Evolutionary conservation across 2,113 vertebrate genomes (phyloP), one percentile per base, ranked within the genome.

Genomic region (Seriola aureovittata): DNA sequence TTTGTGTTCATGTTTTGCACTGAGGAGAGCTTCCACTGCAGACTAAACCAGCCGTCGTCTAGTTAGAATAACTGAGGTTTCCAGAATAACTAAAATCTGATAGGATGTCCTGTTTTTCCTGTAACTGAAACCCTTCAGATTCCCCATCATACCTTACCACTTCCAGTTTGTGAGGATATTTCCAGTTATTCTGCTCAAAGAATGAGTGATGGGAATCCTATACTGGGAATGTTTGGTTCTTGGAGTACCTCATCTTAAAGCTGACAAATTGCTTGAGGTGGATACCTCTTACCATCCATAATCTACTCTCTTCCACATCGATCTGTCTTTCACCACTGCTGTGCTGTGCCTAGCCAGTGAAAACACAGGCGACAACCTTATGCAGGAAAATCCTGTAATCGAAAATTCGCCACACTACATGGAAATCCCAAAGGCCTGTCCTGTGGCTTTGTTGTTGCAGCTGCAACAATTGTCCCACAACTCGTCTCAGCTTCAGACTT

Each of bases 231-330:
- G 84, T 85, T 86, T 90, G 85, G 85, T 88, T 82, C 55, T 86
- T 65, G 8, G 8, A 90, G 74, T 69, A 66, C 71, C 79, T 84
- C 78, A 62, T 91, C 74, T 89, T 88, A 87, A 91, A 91, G 75
- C 87, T 86, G 80, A 87, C 86, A 89, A 89, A 90, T 90, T 91
- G 86, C 82, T 88, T 88, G 87, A 92, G 89, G 75, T 80, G 82
- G 75, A 89, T 83, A 76, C 78, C 73, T 85, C 81, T 90, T 82
- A 89, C 91, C 89, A 86, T 91, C 84, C 88, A 81, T 93, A 92
- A 94, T 92, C 91, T 91, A 55, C 86, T 86, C 85, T 87, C 83
- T 78, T 89, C 79, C 81, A 81, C 84, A 70, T 80, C n/a, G 79
- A 89, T 90, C 84, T 54, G 89, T 76, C 84, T 93, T 88, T 77